Evolutionary conservation across 2,888 invertebrate genomes (phyloP).

Genomic region (Aphrophora alni): DNA sequence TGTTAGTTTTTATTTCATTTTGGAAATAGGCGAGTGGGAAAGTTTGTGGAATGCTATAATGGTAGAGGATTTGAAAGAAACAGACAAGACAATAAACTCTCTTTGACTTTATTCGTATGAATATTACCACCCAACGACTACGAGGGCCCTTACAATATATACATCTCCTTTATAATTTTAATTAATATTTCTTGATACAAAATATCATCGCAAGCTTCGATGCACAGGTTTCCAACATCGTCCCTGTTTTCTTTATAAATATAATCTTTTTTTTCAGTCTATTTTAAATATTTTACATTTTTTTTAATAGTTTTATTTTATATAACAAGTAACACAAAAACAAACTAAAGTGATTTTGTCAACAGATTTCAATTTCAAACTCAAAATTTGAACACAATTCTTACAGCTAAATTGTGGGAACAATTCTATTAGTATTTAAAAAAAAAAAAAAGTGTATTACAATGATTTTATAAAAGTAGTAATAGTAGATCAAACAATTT

Average conservation of each 20-base stretch:
- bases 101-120: slow-evolving; percentile 31
- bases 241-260: slow-evolving; percentile 3
- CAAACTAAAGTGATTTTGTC: not conserved
- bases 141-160: slow-evolving; percentile 31
- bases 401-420: not conserved
- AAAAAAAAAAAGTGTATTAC: no score
- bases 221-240: not conserved
- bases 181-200: not conserved
- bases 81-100: not conserved
- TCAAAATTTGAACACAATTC: not conserved
- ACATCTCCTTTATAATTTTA: slow-evolving; percentile 18
- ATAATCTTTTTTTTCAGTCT: slow-evolving; percentile 1
- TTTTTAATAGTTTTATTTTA: not conserved
- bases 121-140: slow-evolving; percentile 36
- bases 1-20: no score
- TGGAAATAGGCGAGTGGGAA: no score
- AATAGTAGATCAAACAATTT: no score
- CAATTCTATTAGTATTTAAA: no score
- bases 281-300: slow-evolving; percentile 3
- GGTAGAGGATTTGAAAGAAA: no score
- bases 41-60: no score
- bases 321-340: not conserved
- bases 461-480: no score
- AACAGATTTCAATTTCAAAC: not conserved
- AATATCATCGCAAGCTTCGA: not conserved